phyloP scores from a whole-genome alignment of 2,888 invertebrate species.

The Pachycephus smyrnensis region DNA sequence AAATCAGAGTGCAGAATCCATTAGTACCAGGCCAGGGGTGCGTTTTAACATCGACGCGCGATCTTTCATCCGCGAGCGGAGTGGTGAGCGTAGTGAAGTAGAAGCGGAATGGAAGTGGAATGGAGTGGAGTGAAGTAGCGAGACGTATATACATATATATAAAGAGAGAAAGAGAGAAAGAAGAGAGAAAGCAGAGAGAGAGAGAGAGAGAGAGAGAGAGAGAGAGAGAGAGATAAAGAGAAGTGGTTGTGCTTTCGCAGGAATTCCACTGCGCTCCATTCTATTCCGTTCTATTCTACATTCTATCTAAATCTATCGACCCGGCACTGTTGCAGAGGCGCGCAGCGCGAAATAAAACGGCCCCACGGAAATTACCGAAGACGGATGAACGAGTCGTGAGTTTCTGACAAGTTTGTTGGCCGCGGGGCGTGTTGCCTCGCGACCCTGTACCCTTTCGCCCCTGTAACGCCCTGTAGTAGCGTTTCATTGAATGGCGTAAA shows the following conservation, averaged over 20 bases:
- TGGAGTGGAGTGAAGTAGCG: constrained; percentile 8
- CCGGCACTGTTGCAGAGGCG: not conserved
- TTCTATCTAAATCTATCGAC: constrained; percentile 5
- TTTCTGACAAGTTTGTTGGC: constrained; percentile 4
- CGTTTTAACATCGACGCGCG: constrained; percentile 56
- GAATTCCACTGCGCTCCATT: constrained; percentile 7
- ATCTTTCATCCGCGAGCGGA: constrained; percentile 52
- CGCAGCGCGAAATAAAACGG: constrained; percentile 1
- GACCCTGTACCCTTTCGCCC: not conserved
- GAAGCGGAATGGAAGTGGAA: not conserved
- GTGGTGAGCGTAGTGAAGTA: constrained; percentile 24
- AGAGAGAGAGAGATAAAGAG: not conserved
- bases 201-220: not conserved
- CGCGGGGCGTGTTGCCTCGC: not conserved
- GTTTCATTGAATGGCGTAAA: no score
- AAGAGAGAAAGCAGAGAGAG: not conserved
- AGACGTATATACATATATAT: not conserved
- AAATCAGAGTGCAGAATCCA: constrained; percentile 51
- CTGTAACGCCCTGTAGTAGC: not conserved
- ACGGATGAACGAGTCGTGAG: constrained; percentile 8
- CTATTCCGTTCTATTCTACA: constrained; percentile 9
- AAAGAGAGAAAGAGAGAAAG: no score
- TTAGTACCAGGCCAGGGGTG: constrained; percentile 47
- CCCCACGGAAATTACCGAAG: constrained; percentile 9
- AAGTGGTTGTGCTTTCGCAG: not conserved